These are phyloP conservation scores for Lasioglossum zephyrum DNA, from an alignment of 2,888 invertebrate genomes.

Conservation along the genomic window DNA sequence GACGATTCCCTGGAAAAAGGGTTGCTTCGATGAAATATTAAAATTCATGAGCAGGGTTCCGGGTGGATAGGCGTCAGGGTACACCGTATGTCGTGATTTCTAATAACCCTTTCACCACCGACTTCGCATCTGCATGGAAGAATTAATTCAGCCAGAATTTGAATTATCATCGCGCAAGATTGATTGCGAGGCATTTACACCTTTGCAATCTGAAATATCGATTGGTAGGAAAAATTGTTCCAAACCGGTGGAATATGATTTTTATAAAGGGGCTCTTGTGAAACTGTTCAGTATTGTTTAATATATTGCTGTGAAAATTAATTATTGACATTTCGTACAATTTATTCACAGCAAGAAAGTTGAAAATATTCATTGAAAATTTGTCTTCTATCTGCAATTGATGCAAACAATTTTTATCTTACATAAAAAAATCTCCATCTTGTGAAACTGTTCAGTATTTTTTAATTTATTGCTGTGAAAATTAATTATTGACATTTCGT, in stretches of 20 bases:
- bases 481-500: neutral
- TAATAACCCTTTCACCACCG: conserved; percentile 21
- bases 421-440: neutral
- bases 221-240: neutral
- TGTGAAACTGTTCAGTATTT: neutral
- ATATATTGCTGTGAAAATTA: neutral
- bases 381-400: too few species aligned
- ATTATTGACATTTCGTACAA: neutral
- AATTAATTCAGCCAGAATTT: conserved; percentile 48
- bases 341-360: neutral
- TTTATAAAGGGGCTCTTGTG: neutral
- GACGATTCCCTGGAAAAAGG: conserved; percentile 63
- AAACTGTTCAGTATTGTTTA: neutral
- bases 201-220: neutral
- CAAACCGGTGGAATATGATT: neutral
- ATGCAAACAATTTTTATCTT: too few species aligned
- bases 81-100: conserved; percentile 45
- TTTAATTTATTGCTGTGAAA: fast-evolving
- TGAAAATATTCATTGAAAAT: neutral
- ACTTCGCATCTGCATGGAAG: conserved; percentile 1
- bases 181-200: neutral
- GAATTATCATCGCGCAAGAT: conserved; percentile 18
- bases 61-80: neutral
- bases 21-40: conserved; percentile 74
- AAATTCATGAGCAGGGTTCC: conserved; percentile 75